A percentile compares a stretch with the other conserved stretches of the same genome.
Evolutionary conservation across 2,113 vertebrate species (phyloP).

Genomic region (Camelus bactrianus): DNA sequence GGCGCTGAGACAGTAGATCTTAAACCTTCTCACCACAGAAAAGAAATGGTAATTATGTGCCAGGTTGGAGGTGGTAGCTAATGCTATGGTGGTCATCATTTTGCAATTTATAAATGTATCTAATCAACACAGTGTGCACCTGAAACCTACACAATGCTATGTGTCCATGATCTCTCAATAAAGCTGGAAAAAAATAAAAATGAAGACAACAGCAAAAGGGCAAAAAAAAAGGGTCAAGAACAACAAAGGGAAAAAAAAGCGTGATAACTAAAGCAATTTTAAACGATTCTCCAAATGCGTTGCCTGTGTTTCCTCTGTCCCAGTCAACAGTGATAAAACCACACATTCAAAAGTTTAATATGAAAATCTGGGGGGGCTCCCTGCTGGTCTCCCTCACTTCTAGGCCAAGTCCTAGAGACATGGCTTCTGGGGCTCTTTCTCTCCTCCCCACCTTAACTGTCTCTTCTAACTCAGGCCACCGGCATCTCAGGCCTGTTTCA

Average conservation of each 20-base stretch:
- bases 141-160: not conserved
- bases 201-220: not conserved
- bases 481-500: not conserved
- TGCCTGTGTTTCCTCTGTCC: not conserved
- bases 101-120: not conserved
- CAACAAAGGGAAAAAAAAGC: not conserved
- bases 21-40: not conserved
- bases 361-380: too few relatives aligned
- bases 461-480: not conserved
- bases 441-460: too few relatives aligned
- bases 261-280: not conserved
- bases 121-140: not conserved
- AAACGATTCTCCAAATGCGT: not conserved
- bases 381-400: too few relatives aligned
- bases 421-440: not conserved
- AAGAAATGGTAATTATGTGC: not conserved
- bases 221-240: not conserved
- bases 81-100: not conserved
- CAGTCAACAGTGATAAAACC: not conserved
- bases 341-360: not conserved
- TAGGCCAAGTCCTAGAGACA: rapidly evolving
- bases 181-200: not conserved
- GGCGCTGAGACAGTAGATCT: not conserved
- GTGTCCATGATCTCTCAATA: not conserved
- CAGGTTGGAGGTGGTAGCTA: too few relatives aligned